Conservation (phyloP, 2,888 invertebrate species). For the Chaetoderma sp. region DNA sequence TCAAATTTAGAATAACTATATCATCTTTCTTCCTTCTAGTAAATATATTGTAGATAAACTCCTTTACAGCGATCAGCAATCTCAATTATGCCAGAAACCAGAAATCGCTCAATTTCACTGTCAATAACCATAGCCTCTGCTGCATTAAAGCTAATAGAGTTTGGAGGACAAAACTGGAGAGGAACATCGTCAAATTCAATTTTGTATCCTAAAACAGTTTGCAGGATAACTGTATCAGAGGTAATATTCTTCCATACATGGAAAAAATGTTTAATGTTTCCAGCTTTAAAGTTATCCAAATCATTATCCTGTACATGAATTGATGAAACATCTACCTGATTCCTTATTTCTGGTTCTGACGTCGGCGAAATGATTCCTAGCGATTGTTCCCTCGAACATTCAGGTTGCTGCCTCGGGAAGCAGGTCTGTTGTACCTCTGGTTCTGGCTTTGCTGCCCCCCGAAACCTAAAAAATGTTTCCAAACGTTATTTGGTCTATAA, state of each 20-base stretch:
- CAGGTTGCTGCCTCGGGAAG: too few relatives aligned
- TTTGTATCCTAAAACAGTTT: not conserved
- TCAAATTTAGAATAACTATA: constrained; percentile 33
- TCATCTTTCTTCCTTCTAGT: constrained; percentile 27
- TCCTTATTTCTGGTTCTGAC: too few relatives aligned
- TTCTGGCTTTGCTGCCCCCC: too few relatives aligned
- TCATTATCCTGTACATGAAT: too few relatives aligned
- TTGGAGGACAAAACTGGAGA: not conserved
- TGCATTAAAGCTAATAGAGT: not conserved
- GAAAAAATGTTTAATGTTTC: not conserved
- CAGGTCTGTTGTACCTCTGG: too few relatives aligned
- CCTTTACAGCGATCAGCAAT: not conserved
- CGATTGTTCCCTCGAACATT: too few relatives aligned
- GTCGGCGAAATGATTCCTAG: too few relatives aligned
- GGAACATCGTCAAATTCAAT: not conserved
- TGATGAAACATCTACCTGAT: too few relatives aligned
- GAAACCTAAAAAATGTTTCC: too few relatives aligned
- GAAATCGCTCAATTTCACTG: not conserved
- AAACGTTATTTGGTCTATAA: too few relatives aligned
- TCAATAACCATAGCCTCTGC: not conserved
- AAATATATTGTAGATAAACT: constrained; percentile 26
- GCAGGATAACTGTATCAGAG: not conserved
- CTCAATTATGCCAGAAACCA: not conserved
- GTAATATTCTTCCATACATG: not conserved
- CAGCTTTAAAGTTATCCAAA: too few relatives aligned